These are phyloP conservation scores for Onychomys torridus DNA, from an alignment of 2,797 vertebrate species.

Conservation along the genomic window DNA sequence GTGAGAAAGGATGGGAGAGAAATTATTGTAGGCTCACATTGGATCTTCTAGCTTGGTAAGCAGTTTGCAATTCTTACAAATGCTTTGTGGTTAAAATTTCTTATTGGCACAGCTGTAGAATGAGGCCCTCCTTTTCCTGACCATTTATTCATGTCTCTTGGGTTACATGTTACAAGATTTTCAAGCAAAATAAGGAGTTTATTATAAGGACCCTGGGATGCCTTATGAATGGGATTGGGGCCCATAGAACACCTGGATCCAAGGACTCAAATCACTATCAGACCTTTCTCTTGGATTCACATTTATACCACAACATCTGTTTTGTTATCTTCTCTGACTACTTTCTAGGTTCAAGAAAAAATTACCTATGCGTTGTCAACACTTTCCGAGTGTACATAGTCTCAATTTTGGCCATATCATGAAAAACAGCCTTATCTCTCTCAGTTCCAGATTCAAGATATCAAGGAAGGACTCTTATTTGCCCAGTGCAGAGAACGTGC, in stretches of 20 bases:
- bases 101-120: constrained; percentile 11
- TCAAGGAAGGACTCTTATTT: constrained; percentile 28
- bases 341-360: background rate
- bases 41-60: background rate
- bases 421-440: constrained; percentile 8
- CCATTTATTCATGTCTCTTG: background rate
- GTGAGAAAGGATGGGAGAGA: background rate
- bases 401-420: background rate
- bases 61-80: constrained; percentile 36
- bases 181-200: constrained; percentile 43
- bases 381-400: background rate
- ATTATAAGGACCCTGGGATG: background rate
- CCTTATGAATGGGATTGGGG: background rate
- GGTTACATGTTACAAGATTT: constrained; percentile 8
- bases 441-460: constrained; percentile 39
- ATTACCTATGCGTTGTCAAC: background rate
- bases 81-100: constrained; percentile 29
- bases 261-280: background rate
- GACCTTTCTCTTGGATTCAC: constrained; percentile 21
- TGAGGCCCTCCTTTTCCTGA: constrained; percentile 21
- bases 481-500: background rate
- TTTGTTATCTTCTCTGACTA: background rate
- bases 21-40: background rate
- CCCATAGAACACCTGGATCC: background rate
- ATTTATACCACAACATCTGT: background rate